Percentiles rank a stretch among this genome's conserved stretches.
These are phyloP conservation scores for Lucifuga dentata DNA, from an alignment of 2,113 vertebrate species.

Conservation along the genomic window DNA sequence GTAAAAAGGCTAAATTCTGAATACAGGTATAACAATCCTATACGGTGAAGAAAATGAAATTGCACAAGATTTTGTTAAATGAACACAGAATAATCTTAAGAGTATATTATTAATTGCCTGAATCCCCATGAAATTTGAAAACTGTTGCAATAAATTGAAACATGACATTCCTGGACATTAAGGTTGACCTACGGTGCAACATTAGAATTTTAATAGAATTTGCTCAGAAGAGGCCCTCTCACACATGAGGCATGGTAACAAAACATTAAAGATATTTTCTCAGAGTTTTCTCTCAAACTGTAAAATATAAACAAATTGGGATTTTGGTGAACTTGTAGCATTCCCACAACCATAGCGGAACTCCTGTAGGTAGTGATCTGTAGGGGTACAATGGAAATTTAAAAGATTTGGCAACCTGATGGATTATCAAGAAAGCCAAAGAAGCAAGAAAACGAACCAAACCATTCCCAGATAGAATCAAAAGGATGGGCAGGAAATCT, in stretches of 20 bases:
- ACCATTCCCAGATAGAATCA: slow-evolving; percentile 5
- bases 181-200: slow-evolving; percentile 38
- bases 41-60: slow-evolving; percentile 14
- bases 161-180: slow-evolving; percentile 52
- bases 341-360: background rate
- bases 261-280: slow-evolving; percentile 13
- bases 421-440: background rate
- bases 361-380: background rate
- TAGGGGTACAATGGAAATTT: slow-evolving; percentile 6
- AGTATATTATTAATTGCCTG: slow-evolving; percentile 46
- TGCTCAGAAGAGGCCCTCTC: slow-evolving; percentile 27
- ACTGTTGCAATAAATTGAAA: slow-evolving; percentile 49
- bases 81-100: slow-evolving; percentile 20
- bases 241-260: slow-evolving; percentile 26
- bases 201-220: slow-evolving; percentile 60
- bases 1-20: too few species aligned
- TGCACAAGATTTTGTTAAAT: slow-evolving; percentile 41
- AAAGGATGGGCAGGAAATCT: too few species aligned
- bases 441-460: background rate
- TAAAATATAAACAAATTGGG: too few species aligned
- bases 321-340: background rate
- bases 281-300: slow-evolving; percentile 6
- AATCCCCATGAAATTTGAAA: slow-evolving; percentile 53
- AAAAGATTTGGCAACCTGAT: slow-evolving; percentile 2
- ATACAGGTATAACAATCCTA: slow-evolving; percentile 18